Evolutionary conservation across 2,797 vertebrate species (phyloP), one percentile per base, ranked within the genome.

Genomic region (Gymnothorax reevesii): DNA sequence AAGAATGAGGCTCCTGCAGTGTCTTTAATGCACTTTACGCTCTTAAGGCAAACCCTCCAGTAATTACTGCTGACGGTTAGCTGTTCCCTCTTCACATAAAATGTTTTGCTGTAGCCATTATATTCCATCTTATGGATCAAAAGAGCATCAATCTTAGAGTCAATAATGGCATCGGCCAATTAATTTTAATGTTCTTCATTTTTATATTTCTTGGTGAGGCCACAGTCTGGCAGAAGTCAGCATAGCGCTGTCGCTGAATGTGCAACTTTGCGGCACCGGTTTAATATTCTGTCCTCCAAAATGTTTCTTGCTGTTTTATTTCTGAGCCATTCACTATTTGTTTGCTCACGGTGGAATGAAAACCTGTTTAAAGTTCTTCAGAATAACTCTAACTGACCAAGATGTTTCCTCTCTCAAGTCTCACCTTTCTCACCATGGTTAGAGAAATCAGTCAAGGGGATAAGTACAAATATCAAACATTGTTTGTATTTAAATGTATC

Each of bases 401-500:
- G 33, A 2, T 4, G 52, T 69, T n/a, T 55, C 49, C 3, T 17
- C 64, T 15, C 27, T 84, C 54, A 8, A 42, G 60, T 57, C 66
- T 71, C 27, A 84, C 62, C 83, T 64, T 84, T 83, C 52, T 52
- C 62, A 52, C 66, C 20, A 66, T 71, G 12, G 15, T 55, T 69
- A 84, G 20, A 55, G 10, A 10, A 22, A 69, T 3, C 52, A 42
- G 54, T 27, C 52, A 85, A 85, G 69, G 12, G 75, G 17, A 9
- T 25, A 57, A 55, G 49, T 77, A 27, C 55, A 85, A 85, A 85
- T n/a, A 85, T 79, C 73, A 79, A 85, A 85, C 12, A 66, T 25
- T 85, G 42, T 60, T 42, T 79, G 60, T 57, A 75, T 79, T 75
- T 17, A 0, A 9, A 85, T 79, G 25, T 73, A 4, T 5, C 7